These are phyloP conservation scores for Nomada hirtipes DNA, from an alignment of 2,888 invertebrate genomes.

Conservation along the genomic window DNA sequence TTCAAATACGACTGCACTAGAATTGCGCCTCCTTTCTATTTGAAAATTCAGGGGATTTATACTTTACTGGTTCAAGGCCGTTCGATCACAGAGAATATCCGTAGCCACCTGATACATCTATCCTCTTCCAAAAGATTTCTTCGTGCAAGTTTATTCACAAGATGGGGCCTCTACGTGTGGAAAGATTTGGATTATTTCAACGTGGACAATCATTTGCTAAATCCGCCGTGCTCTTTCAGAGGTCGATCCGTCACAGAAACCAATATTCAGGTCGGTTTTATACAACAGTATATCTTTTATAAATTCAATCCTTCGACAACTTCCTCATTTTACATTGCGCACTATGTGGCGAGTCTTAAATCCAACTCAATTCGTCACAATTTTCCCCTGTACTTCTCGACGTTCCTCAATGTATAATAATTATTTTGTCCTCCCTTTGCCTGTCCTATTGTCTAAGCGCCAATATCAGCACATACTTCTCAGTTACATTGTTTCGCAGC, in stretches of 20 bases:
- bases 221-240: constrained; percentile 88
- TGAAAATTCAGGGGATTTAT: constrained; percentile 77
- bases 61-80: constrained; percentile 79
- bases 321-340: too few relatives aligned
- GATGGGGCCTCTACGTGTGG: constrained; percentile 93
- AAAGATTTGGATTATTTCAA: constrained; percentile 86
- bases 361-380: too few relatives aligned
- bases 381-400: too few relatives aligned
- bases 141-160: constrained; percentile 88
- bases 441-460: not conserved
- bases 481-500: not conserved
- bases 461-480: not conserved
- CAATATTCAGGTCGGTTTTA: constrained; percentile 88
- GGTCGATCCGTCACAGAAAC: constrained; percentile 89
- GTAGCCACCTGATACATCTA: constrained; percentile 75
- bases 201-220: constrained; percentile 89
- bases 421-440: not conserved
- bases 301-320: not conserved
- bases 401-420: too few relatives aligned
- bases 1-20: too few relatives aligned
- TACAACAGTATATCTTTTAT: too few relatives aligned
- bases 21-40: not conserved
- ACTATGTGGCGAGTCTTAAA: not conserved
- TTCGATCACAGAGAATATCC: constrained; percentile 74
- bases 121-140: constrained; percentile 86